phyloP scores from a whole-genome alignment of 2,797 vertebrate species.

The Carduelis carduelis region DNA sequence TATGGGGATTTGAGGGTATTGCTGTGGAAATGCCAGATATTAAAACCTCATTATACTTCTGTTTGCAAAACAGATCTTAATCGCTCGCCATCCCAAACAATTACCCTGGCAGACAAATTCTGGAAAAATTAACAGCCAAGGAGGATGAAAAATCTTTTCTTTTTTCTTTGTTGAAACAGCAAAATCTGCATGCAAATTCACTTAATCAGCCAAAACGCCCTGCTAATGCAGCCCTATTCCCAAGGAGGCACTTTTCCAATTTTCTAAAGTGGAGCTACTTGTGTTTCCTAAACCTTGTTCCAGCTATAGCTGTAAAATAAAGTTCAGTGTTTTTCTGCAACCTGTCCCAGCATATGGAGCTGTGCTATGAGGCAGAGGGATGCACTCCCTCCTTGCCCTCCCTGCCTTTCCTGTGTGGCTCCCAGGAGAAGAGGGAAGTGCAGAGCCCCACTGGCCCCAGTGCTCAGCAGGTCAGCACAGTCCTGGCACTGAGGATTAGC shows the following conservation, averaged over 20 bases:
- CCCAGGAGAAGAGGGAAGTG: neutral
- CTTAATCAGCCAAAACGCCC: neutral
- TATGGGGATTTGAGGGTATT: neutral
- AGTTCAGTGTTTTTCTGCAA: neutral
- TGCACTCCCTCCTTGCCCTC: neutral
- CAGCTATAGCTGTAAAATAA: neutral
- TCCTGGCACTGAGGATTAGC: neutral
- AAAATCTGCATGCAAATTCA: conserved; percentile 12
- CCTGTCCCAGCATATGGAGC: neutral
- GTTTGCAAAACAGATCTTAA: conserved; percentile 48
- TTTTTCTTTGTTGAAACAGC: conserved; percentile 27
- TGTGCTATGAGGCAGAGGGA: neutral
- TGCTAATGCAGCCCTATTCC: neutral
- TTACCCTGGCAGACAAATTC: conserved; percentile 37
- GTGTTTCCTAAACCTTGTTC: neutral
- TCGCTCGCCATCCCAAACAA: neutral
- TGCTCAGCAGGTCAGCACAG: neutral
- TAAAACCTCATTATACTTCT: conserved; percentile 40
- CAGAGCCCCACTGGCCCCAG: accelerated
- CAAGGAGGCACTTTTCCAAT: neutral
- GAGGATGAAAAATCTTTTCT: neutral
- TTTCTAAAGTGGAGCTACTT: neutral
- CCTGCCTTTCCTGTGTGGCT: accelerated
- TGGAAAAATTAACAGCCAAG: conserved; percentile 17
- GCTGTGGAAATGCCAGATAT: conserved; percentile 50